phyloP scores from a whole-genome alignment of 2,113 vertebrate genomes.

The Spea multiplicata region DNA sequence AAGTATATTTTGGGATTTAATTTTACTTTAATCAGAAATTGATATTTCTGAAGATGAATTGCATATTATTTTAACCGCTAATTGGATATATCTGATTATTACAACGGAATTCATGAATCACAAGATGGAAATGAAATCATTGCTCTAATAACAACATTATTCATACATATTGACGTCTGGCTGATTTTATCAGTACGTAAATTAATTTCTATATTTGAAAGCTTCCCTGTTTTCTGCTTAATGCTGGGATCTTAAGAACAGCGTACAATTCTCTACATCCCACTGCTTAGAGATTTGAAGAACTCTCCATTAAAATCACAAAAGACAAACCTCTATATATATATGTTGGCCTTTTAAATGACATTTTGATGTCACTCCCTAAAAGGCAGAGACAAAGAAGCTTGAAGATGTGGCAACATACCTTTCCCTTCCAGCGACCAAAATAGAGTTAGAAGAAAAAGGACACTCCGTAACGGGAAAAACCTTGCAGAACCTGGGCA shows the following conservation, averaged over 20 bases:
- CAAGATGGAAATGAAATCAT: slow-evolving; percentile 17
- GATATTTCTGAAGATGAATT: slow-evolving; percentile 8
- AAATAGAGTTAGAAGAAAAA: slow-evolving; percentile 91
- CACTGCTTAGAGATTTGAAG: not conserved
- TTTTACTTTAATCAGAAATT: not conserved
- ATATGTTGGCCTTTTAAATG: no score
- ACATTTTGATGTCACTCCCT: no score
- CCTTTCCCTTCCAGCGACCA: slow-evolving; percentile 86
- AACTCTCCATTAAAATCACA: not conserved
- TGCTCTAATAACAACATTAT: slow-evolving; percentile 21
- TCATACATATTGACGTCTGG: slow-evolving; percentile 3
- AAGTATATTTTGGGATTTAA: slow-evolving; percentile 2
- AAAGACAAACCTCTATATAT: no score
- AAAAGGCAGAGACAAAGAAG: slow-evolving; percentile 89
- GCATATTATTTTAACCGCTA: slow-evolving; percentile 16
- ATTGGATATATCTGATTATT: slow-evolving; percentile 23
- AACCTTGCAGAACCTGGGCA: slow-evolving; percentile 82
- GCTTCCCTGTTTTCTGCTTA: slow-evolving; percentile 17
- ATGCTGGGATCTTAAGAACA: slow-evolving; percentile 6
- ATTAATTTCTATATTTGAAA: slow-evolving; percentile 1
- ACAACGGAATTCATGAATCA: slow-evolving; percentile 33
- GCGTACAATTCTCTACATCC: slow-evolving; percentile 7
- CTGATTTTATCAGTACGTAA: slow-evolving; percentile 11
- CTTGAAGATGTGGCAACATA: slow-evolving; percentile 86
- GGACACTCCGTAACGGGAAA: slow-evolving; percentile 79